Evolutionary conservation across 2,888 invertebrate species (phyloP), one percentile per base, ranked within the genome.

Genomic region (Drosophila nr. medialis): DNA sequence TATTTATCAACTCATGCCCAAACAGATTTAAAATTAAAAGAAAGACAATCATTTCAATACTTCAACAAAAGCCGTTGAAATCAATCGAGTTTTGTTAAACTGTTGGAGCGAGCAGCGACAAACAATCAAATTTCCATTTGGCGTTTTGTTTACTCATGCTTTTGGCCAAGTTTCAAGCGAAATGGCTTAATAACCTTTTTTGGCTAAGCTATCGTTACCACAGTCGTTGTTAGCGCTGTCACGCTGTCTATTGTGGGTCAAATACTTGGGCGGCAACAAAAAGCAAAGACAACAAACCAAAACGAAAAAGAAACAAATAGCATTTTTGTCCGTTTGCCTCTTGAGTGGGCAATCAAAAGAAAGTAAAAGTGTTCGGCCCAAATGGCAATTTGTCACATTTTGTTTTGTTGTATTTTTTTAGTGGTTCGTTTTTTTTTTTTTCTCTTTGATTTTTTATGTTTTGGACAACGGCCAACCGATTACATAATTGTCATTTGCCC

Each of bases 281-380:
- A 50, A 15, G 38, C 24, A 48, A 50, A 50, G 32, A 56, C 51
- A 60, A 56, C 29, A 32, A 72, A 34, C 60, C 45, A 63, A 50
- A n/a, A 51, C 36, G 29, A 38, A 56, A 48, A 29, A 63, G 10
- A 54, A 68, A 72, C 77, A 80, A 75, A 76, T 40, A 70, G n/a
- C 21, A 66, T 66, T 74, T 62, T 78, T 83, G 77, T 83, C 34
- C 54, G 61, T 30, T 64, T 71, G 64, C 51, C 62, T 73, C 54
- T 79, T 60, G 45, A 71, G 67, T 72, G 62, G 74, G 27, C 77
- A 77, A 76, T 82, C 78, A 77, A 83, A 89, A 83, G 89, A 85
- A 85, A 85, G 85, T 85, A 89, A 85, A 86, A 85, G 85, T 89
- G 86, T 83, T 72, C 72, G 38, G 53, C 56, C 59, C 67, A 66